Conservation (phyloP, 2,113 vertebrate species). For the Lophius piscatorius region DNA sequence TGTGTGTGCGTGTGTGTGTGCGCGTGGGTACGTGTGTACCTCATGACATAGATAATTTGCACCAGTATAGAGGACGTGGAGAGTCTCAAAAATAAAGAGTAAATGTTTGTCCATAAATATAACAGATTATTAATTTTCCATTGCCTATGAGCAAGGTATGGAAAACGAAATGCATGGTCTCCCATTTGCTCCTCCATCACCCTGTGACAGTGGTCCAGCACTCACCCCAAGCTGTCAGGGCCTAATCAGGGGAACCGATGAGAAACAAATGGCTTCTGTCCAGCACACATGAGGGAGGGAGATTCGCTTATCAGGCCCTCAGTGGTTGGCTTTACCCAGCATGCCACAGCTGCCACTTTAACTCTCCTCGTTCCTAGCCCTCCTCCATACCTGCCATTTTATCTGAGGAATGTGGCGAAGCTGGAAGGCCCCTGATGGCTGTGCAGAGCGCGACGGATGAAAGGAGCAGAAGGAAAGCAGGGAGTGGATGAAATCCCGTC, state of each 20-base stretch:
- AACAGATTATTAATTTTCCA: too few relatives aligned
- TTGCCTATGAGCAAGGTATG: background rate
- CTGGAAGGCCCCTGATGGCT: conserved; percentile 23
- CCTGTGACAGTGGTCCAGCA: conserved; percentile 30
- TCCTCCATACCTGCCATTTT: conserved; percentile 57
- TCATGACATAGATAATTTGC: too few relatives aligned
- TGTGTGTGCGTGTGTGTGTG: background rate
- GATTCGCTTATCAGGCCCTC: conserved; percentile 73
- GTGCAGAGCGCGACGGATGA: conserved; percentile 10
- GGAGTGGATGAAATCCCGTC: conserved; percentile 27
- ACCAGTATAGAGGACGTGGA: too few relatives aligned
- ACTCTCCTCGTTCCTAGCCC: conserved; percentile 9
- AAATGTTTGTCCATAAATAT: too few relatives aligned
- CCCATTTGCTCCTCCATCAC: conserved; percentile 26
- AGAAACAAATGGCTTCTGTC: conserved; percentile 77
- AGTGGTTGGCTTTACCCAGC: conserved; percentile 51
- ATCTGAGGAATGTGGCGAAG: conserved; percentile 77
- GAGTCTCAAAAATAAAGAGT: too few relatives aligned
- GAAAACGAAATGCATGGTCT: conserved; percentile 1
- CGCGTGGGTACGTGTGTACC: background rate
- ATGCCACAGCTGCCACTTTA: conserved; percentile 34
- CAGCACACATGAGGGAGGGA: conserved; percentile 68
- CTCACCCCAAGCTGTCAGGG: conserved; percentile 64
- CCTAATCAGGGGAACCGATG: conserved; percentile 64
- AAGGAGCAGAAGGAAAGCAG: conserved; percentile 22